Base-by-base conservation (phyloP, 2,888 invertebrate species). In the Andricus curvator region DNA sequence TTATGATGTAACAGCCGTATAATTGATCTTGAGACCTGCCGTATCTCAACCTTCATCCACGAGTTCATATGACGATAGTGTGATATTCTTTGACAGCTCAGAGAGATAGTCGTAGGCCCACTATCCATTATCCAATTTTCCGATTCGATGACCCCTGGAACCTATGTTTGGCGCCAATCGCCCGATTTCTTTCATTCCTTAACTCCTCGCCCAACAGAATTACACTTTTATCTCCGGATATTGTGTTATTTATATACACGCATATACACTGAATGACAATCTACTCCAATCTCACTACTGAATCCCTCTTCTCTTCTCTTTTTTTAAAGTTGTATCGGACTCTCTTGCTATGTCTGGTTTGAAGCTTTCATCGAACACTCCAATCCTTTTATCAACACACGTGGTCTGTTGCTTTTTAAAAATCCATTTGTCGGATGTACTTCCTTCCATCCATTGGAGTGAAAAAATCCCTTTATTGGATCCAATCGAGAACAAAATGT, bases 1-100 rank as follows among this genome's bases (percentile, higher is more conserved):
- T 74, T 74, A 74, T 74, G 74, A 56, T 74, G 74, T 74, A 74
- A 74, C 74, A 74, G n/a, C 74, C 56, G 74, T 74, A 74, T 74
- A 74, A 74, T 74, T 74, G 74, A 74, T 74, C 56, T 74, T 74
- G 74, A 74, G 74, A 56, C 74, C 74, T 74, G 74, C 33, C 74
- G 56, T 74, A 20, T 33, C 33, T 60, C 33, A 74, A 74, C 33
- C 74, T 60, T 74, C 56, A 60, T 56, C 56, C 74, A 74, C 33
- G 74, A 56, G 56, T 74, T 51, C 51, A 56, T 56, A 68, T 60
- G 56, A 37, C 37, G 56, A 74, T 22, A 33, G 74, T 56, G 29
- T 33, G 74, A 74, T 74, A 60, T 74, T 56, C 56, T 74, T 74
- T 56, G 74, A 74, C 56, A 74, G 56, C 33, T 74, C 9, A 56